Evolutionary conservation across 2,888 invertebrate species (phyloP).

Genomic region (Chymomyza amoena): DNA sequence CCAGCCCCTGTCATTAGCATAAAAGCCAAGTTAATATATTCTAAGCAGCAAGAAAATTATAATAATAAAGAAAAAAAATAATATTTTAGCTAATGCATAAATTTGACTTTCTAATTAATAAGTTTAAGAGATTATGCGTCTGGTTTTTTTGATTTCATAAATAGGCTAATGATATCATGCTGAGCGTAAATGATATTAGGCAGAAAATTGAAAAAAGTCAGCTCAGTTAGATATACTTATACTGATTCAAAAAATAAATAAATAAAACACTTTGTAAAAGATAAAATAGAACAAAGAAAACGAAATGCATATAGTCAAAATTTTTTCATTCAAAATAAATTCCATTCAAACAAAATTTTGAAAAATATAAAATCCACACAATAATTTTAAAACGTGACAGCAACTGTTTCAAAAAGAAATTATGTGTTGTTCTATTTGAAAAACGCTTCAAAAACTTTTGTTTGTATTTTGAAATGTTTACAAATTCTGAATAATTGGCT

Average conservation of each 20-base stretch:
- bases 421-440: neutral
- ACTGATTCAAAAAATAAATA: neutral
- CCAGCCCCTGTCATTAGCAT: constrained; percentile 1
- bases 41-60: neutral
- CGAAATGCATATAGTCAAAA: neutral
- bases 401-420: neutral
- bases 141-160: neutral
- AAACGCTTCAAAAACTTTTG: neutral
- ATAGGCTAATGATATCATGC: neutral
- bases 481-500: neutral
- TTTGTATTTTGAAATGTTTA: neutral
- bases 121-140: neutral
- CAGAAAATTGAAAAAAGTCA: neutral
- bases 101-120: neutral
- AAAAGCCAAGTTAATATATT: neutral
- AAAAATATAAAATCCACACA: neutral
- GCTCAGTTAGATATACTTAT: too few species aligned
- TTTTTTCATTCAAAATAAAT: neutral
- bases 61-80: neutral
- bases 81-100: neutral
- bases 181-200: neutral
- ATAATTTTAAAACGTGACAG: neutral
- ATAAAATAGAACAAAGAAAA: neutral
- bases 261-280: neutral
- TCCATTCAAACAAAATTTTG: neutral